Conservation (phyloP, 1,140 invertebrate species). For the Ooceraea biroi region DNA sequence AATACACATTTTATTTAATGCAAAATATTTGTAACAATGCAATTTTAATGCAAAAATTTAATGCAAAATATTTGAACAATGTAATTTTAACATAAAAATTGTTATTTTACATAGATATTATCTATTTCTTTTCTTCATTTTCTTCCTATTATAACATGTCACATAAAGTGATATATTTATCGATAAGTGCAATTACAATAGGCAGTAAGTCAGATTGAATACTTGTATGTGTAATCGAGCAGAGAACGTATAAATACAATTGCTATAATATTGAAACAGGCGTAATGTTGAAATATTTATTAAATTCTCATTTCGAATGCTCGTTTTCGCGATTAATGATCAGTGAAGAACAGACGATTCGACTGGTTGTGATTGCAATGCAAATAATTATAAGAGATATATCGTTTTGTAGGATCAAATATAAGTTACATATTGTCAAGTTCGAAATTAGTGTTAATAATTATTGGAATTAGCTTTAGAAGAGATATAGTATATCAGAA, state of each 20-base stretch:
- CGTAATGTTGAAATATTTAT: constrained; percentile 23
- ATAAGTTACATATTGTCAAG: too few species aligned
- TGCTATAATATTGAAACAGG: constrained; percentile 3
- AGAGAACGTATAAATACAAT: constrained; percentile 33
- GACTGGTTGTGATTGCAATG: background rate
- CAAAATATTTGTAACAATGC: background rate
- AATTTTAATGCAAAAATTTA: background rate
- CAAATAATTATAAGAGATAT: constrained; percentile 2
- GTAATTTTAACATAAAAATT: background rate
- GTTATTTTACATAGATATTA: background rate
- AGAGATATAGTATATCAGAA: background rate
- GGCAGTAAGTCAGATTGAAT: constrained; percentile 4
- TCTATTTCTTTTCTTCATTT: background rate
- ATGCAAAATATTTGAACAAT: background rate
- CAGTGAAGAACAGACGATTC: constrained; percentile 15
- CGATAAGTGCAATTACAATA: constrained; percentile 1
- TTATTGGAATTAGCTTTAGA: background rate
- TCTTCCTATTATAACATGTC: background rate
- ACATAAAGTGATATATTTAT: constrained; percentile 4
- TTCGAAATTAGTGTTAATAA: too few species aligned
- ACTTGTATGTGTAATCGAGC: constrained; percentile 35
- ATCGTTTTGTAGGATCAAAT: background rate
- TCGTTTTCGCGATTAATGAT: constrained; percentile 35
- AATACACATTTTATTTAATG: background rate
- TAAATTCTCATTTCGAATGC: background rate